Evolutionary conservation across 2,888 invertebrate genomes (phyloP).

Genomic region (Drosophila acutilabella): DNA sequence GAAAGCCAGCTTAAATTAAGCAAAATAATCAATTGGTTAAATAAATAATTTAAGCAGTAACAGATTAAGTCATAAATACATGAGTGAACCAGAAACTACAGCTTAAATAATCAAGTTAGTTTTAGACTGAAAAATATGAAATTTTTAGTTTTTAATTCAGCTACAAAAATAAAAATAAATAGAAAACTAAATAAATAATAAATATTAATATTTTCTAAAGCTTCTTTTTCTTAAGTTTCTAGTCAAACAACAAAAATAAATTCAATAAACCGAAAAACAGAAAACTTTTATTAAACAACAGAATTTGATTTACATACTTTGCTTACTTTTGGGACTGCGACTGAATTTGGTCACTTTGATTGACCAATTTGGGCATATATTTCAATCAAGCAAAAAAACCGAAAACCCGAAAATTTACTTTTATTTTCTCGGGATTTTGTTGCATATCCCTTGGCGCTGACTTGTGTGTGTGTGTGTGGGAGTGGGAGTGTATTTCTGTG

Average conservation of each 20-base stretch:
- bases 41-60: background rate
- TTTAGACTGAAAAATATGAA: too few relatives aligned
- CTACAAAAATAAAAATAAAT: too few relatives aligned
- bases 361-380: conserved; percentile 47
- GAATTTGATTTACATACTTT: conserved; percentile 3
- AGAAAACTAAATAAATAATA: too few relatives aligned
- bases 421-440: conserved; percentile 4
- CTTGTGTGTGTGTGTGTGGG: conserved; percentile 4
- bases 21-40: background rate
- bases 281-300: conserved; percentile 3
- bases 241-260: too few relatives aligned
- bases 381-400: conserved; percentile 40
- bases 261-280: background rate
- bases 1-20: too few relatives aligned
- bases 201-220: too few relatives aligned
- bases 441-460: conserved; percentile 26
- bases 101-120: too few relatives aligned
- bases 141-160: too few relatives aligned
- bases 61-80: background rate
- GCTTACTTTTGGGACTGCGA: background rate
- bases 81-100: too few relatives aligned
- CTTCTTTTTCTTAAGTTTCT: too few relatives aligned
- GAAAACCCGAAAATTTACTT: conserved; percentile 2
- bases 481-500: background rate
- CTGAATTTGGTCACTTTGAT: conserved; percentile 41